Evolutionary conservation across 1,140 invertebrate genomes (phyloP), one percentile per base, ranked within the genome.

Genomic region (Panulirus ornatus): DNA sequence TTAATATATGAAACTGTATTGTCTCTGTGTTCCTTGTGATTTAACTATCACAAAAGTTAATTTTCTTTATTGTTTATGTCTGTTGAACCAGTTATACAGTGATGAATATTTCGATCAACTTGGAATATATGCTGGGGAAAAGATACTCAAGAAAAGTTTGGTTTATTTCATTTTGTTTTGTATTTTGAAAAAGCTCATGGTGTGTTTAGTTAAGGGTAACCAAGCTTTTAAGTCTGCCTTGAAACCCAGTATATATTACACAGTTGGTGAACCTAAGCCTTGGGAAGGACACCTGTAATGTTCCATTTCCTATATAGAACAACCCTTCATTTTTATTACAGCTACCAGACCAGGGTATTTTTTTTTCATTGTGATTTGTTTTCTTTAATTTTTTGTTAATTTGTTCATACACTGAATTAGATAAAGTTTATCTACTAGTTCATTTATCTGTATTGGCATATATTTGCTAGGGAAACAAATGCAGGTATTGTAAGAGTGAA

Each of bases 291-390:
- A 27, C 30, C 22, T 63, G 58, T 27, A 63, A 63, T 63, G 58
- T 63, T 63, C 58, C 58, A 27, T 63, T n/a, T 63, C 30, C 58
- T 63, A 2, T 63, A 27, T 22, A 63, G 2, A 58, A 9, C 58
- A 27, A 27, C 9, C 30, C n/a, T 27, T 63, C 9, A n/a, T 63
- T 27, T 27, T 54, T 54, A 11, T 54, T 54, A 19, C 2, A 19
- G 51, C 51, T n/a, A n/a, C n/a, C n/a, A n/a, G n/a, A n/a, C 51
- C 51, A 54, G 51, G 51, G 51, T 54, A 54, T 54, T 54, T 54
- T 54, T 19, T 5, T 19, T 54, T n/a, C n/a, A n/a, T n/a, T n/a
- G n/a, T n/a, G n/a, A n/a, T 54, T 5, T 54, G 5, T 54, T 16
- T 54, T 19, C 22, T 8, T 1, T 54, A 8, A 19, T 54, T 54